Percentiles rank a stretch among this genome's conserved stretches.
Evolutionary conservation across 2,113 vertebrate genomes (phyloP).

Genomic region (Sakesphorus luctuosus): DNA sequence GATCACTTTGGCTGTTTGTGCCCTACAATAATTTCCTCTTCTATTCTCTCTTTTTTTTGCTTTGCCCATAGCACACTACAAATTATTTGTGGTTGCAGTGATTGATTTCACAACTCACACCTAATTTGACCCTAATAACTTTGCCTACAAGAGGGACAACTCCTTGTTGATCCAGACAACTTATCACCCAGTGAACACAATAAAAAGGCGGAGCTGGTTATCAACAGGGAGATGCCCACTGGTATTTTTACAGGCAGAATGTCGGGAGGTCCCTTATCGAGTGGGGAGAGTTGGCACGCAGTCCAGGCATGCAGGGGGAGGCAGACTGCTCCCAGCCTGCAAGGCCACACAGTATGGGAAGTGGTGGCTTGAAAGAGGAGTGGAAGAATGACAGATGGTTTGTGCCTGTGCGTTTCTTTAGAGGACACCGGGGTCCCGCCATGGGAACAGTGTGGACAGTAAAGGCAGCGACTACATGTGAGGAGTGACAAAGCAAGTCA

Average conservation of each 20-base stretch:
- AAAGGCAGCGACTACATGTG: conserved; percentile 59
- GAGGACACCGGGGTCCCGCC: conserved; percentile 48
- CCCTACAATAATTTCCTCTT: neutral
- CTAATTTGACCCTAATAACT: conserved; percentile 27
- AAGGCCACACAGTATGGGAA: conserved; percentile 71
- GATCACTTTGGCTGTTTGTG: neutral
- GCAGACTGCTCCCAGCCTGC: conserved; percentile 22
- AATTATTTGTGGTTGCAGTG: neutral
- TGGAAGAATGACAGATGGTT: conserved; percentile 67
- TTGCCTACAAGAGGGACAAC: neutral
- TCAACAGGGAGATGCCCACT: conserved; percentile 49
- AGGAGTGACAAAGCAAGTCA: conserved; percentile 74
- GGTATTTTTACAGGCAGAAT: conserved; percentile 56
- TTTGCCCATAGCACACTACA: neutral
- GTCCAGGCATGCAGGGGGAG: conserved; percentile 36
- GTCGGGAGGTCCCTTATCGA: conserved; percentile 50
- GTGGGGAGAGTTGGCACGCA: neutral
- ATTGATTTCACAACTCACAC: neutral
- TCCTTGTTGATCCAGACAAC: conserved; percentile 35
- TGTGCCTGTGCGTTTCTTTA: conserved; percentile 59
- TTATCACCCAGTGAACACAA: conserved; percentile 30
- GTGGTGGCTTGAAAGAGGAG: conserved; percentile 66
- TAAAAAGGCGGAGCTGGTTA: conserved; percentile 48
- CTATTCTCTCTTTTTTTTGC: neutral
- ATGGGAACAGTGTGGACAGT: conserved; percentile 69